Percentiles rank a stretch among this genome's conserved stretches.
Evolutionary conservation across 2,113 vertebrate species (phyloP).

Genomic region (Corythoichthys haematopterus): DNA sequence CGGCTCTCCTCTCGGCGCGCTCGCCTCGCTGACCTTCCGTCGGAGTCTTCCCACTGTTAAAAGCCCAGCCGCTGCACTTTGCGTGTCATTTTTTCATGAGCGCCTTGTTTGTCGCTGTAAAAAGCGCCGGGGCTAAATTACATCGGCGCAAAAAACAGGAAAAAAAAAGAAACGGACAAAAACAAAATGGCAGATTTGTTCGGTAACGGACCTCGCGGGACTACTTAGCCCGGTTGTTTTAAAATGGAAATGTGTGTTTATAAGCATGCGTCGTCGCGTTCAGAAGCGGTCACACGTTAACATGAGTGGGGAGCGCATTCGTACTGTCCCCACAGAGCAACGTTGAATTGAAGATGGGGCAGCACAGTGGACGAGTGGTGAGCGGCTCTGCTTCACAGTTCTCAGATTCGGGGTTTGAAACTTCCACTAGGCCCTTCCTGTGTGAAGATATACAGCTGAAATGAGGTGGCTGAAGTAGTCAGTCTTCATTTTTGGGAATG

Average conservation of each 20-base stretch:
- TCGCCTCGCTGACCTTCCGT: slow-evolving; percentile 53
- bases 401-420: neutral
- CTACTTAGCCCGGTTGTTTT: slow-evolving; percentile 10
- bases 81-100: slow-evolving; percentile 65
- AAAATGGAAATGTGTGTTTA: slow-evolving; percentile 5
- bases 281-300: neutral
- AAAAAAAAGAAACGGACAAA: neutral
- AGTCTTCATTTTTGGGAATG: neutral
- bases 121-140: slow-evolving; percentile 37
- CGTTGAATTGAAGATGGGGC: neutral
- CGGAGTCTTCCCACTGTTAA: slow-evolving; percentile 47
- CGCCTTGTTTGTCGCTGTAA: slow-evolving; percentile 43
- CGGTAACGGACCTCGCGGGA: slow-evolving; percentile 31
- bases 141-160: slow-evolving; percentile 29
- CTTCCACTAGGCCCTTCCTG: neutral
- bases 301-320: neutral
- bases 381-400: neutral
- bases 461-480: no score
- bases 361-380: neutral
- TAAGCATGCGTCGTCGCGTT: neutral
- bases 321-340: neutral
- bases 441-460: neutral
- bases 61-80: slow-evolving; percentile 54
- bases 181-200: slow-evolving; percentile 31
- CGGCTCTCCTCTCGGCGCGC: slow-evolving; percentile 25